Evolutionary conservation across 2,888 invertebrate species (phyloP).

Genomic region (Heteropelma amictum): DNA sequence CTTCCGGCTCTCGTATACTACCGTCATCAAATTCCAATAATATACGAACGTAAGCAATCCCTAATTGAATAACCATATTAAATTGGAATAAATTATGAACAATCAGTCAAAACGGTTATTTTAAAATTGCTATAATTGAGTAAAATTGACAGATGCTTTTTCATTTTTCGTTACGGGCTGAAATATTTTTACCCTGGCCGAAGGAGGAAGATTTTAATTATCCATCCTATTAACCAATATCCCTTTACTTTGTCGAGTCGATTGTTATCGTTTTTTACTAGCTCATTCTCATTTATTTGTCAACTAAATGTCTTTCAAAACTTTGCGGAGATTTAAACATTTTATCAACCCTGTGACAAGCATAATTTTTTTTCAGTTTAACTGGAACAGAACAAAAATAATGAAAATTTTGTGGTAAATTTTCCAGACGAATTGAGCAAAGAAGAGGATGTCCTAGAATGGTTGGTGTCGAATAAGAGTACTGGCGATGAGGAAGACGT

Average conservation of each 20-base stretch:
- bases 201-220: constrained; percentile 18
- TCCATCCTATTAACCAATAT: background rate
- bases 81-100: too few relatives aligned
- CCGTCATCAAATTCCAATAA: constrained; percentile 95
- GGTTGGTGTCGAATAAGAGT: constrained; percentile 95
- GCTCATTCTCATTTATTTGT: too few relatives aligned
- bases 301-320: too few relatives aligned
- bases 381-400: background rate
- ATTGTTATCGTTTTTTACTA: too few relatives aligned
- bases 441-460: constrained; percentile 95
- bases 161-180: too few relatives aligned
- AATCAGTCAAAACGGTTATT: too few relatives aligned
- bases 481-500: constrained; percentile 96
- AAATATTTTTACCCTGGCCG: too few relatives aligned
- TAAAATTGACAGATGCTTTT: too few relatives aligned
- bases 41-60: constrained; percentile 89
- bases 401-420: background rate
- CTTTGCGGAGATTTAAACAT: too few relatives aligned
- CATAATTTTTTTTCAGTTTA: background rate
- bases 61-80: background rate
- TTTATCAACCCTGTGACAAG: too few relatives aligned
- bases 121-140: too few relatives aligned
- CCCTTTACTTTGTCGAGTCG: too few relatives aligned
- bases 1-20: constrained; percentile 95
- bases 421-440: constrained; percentile 88